Percentiles rank a stretch among this genome's conserved stretches.
Evolutionary conservation across 2,797 vertebrate species (phyloP).

Genomic region (Diceros bicornis): DNA sequence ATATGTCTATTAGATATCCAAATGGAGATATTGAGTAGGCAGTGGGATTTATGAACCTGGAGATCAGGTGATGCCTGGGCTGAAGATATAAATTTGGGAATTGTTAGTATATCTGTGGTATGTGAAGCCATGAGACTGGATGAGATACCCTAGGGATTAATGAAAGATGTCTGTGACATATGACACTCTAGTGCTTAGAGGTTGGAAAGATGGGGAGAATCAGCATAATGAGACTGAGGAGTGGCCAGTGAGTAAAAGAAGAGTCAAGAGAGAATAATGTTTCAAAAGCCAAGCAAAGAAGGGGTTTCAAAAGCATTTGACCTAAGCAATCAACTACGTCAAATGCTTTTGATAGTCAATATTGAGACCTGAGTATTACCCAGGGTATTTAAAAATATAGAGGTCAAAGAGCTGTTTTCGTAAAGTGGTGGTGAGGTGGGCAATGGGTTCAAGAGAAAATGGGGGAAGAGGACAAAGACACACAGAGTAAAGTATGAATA

Average conservation of each 20-base stretch:
- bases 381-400: neutral
- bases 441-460: neutral
- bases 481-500: neutral
- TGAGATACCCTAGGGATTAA: neutral
- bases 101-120: neutral
- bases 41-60: neutral
- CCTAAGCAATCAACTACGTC: neutral
- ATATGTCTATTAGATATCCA: neutral
- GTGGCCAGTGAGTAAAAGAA: neutral
- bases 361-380: neutral
- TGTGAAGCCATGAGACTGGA: neutral
- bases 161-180: neutral
- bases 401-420: neutral
- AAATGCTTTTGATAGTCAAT: neutral
- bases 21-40: neutral
- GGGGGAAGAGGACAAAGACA: neutral
- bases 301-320: neutral
- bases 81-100: neutral
- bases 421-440: neutral
- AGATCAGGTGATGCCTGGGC: neutral
- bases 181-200: neutral
- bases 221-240: neutral
- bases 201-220: neutral
- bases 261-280: neutral
- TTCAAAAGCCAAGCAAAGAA: neutral